These are phyloP conservation scores for Artibeus lituratus DNA, from an alignment of 2,797 vertebrate species.

Conservation along the genomic window DNA sequence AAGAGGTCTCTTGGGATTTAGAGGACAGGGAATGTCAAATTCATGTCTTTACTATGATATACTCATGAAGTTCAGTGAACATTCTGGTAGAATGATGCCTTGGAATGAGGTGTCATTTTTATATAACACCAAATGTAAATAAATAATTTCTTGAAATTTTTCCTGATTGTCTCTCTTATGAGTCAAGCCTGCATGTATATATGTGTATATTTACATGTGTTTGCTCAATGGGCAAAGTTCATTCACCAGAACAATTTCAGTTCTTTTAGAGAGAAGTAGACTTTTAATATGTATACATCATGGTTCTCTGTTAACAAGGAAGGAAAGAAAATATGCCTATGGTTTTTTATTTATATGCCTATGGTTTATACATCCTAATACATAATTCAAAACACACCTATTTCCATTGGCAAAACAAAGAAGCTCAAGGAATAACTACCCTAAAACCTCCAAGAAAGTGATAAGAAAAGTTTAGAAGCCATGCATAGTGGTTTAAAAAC, in stretches of 20 bases:
- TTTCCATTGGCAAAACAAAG: not conserved
- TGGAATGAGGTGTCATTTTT: not conserved
- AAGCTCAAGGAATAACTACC: not conserved
- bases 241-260: not conserved
- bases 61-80: not conserved
- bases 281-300: not conserved
- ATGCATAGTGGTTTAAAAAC: not conserved
- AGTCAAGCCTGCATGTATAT: rapidly evolving
- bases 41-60: not conserved
- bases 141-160: not conserved
- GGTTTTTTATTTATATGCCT: no score
- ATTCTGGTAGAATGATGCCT: not conserved
- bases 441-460: not conserved
- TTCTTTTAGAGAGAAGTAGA: not conserved
- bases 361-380: not conserved
- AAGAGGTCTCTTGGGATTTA: not conserved
- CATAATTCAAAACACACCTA: not conserved
- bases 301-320: not conserved
- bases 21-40: not conserved
- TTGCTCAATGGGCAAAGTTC: not conserved
- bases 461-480: not conserved
- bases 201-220: not conserved
- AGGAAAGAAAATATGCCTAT: not conserved
- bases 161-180: not conserved
- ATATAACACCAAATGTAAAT: not conserved